These are phyloP conservation scores for Meloidogyne exigua DNA, from an alignment of 1,140 invertebrate species.

Conservation along the genomic window DNA sequence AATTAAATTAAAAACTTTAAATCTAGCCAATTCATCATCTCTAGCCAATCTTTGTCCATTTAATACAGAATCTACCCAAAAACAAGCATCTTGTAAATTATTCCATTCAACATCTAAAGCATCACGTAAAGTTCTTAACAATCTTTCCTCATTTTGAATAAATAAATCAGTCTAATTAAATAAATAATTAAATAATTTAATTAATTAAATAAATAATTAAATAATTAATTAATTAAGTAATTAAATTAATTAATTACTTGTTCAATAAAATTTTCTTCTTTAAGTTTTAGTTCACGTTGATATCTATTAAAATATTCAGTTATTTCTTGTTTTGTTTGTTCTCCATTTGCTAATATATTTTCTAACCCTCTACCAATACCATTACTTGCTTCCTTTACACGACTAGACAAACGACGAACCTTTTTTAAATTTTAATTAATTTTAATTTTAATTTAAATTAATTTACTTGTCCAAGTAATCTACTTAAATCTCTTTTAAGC, in stretches of 20 bases:
- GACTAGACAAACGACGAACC: slow-evolving; percentile 55
- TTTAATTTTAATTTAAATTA: neutral
- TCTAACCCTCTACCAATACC: slow-evolving; percentile 55
- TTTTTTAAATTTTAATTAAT: slow-evolving; percentile 19
- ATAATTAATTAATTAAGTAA: no score
- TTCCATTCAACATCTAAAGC: slow-evolving; percentile 42
- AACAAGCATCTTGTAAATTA: slow-evolving; percentile 52
- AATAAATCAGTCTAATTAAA: slow-evolving; percentile 58
- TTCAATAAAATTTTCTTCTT: slow-evolving; percentile 57
- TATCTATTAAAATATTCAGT: slow-evolving; percentile 62
- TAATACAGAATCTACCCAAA: slow-evolving; percentile 51
- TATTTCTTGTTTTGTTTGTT: slow-evolving; percentile 61
- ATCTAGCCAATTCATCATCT: slow-evolving; percentile 54
- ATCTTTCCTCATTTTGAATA: slow-evolving; percentile 50
- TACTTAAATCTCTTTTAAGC: slow-evolving; percentile 82
- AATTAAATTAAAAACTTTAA: slow-evolving; percentile 34
- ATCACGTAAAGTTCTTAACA: slow-evolving; percentile 55
- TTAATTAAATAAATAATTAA: no score
- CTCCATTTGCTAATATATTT: slow-evolving; percentile 51
- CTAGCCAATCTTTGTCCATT: slow-evolving; percentile 44
- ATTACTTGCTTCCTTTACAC: slow-evolving; percentile 57
- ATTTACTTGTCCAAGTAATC: slow-evolving; percentile 70
- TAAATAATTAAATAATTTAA: no score
- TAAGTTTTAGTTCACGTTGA: slow-evolving; percentile 49
- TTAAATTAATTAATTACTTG: slow-evolving; percentile 47